Evolutionary conservation across 2,797 vertebrate species (phyloP).

Genomic region (Aplochiton taeniatus): DNA sequence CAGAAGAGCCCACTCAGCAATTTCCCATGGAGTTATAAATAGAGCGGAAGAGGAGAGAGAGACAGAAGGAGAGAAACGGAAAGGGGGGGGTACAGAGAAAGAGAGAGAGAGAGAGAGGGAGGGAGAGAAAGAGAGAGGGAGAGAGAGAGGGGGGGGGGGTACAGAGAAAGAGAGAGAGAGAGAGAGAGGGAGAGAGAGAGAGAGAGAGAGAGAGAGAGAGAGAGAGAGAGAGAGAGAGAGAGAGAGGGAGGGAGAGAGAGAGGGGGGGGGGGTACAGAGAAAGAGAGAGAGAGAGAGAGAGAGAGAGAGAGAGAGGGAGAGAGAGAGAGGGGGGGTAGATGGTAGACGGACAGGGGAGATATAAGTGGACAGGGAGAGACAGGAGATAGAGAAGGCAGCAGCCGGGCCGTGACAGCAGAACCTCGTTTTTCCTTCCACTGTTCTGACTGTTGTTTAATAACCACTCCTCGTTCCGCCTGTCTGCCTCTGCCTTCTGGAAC

Average conservation of each 20-base stretch:
- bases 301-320: neutral
- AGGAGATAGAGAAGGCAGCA: neutral
- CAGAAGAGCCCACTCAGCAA: constrained; percentile 71
- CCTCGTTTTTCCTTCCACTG: no score
- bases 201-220: constrained; percentile 16
- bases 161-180: constrained; percentile 15
- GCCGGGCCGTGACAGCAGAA: no score
- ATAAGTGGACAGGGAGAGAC: neutral
- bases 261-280: neutral
- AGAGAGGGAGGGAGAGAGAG: neutral
- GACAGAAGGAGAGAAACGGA: constrained; percentile 3
- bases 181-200: constrained; percentile 15
- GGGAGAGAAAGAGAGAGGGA: constrained; percentile 5
- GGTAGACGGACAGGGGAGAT: constrained; percentile 40
- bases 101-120: constrained; percentile 17
- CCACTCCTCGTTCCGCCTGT: no score
- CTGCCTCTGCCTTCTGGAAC: no score
- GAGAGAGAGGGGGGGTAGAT: constrained; percentile 18
- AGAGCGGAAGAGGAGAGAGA: constrained; percentile 48
- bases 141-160: constrained; percentile 9
- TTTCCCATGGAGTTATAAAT: constrained; percentile 76
- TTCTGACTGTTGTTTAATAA: no score
- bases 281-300: neutral
- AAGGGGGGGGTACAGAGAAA: constrained; percentile 34
- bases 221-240: constrained; percentile 47